Evolutionary conservation across 2,797 vertebrate species (phyloP).

Genomic region (Rousettus madagascariensis): DNA sequence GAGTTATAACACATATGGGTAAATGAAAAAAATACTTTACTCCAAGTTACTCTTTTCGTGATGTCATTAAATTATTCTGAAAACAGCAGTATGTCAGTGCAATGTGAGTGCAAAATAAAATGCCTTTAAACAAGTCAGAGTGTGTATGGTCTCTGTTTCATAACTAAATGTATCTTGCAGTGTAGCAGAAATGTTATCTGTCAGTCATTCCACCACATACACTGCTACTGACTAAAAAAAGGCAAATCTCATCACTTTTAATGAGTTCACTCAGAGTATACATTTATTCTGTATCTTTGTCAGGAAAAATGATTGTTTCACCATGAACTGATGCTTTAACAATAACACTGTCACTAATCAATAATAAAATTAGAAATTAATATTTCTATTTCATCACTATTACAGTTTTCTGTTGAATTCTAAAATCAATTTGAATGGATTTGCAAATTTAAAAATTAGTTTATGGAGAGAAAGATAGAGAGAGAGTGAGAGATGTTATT

Average conservation of each 20-base stretch:
- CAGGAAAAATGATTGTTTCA: neutral
- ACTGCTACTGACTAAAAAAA: neutral
- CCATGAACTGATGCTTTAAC: neutral
- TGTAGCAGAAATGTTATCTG: neutral
- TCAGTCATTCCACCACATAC: neutral
- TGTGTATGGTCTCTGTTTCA: neutral
- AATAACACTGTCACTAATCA: neutral
- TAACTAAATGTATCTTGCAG: neutral
- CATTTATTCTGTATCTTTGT: neutral
- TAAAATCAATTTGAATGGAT: neutral
- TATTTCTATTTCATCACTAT: neutral
- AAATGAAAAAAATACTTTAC: neutral
- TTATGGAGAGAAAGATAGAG: neutral
- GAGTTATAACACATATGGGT: neutral
- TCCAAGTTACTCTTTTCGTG: neutral
- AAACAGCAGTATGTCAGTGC: neutral
- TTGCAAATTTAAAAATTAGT: neutral
- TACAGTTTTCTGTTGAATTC: neutral
- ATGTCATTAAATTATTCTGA: neutral
- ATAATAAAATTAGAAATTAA: neutral
- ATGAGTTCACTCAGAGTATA: neutral
- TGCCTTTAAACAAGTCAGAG: neutral
- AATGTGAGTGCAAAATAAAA: conserved; percentile 26
- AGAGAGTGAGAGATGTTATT: neutral
- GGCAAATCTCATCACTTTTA: neutral